Evolutionary conservation across 2,113 vertebrate species (phyloP), one percentile per base, ranked within the genome.

Genomic region (Syngnathus floridae): DNA sequence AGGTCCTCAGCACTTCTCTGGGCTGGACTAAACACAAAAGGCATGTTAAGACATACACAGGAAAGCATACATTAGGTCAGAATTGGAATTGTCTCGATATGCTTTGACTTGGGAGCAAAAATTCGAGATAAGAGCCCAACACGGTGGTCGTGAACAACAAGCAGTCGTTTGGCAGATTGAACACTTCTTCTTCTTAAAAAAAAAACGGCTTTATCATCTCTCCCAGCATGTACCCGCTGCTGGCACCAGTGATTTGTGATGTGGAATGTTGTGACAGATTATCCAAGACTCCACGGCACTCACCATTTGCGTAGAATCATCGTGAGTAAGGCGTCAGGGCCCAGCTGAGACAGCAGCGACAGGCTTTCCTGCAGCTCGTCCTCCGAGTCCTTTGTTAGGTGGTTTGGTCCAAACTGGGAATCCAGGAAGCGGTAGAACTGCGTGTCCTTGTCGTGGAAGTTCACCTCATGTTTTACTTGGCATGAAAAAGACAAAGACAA

Each of bases 391-490:
- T 89, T 89, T 0, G 67, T n/a, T 0, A 69, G 3, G 3, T 86
- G 69, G 79, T 89, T 91, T 0, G 85, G 74, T 62, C 82, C 83
- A 0, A 81, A 87, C 75, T 95, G 91, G 0, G 84, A 77, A 70
- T 93, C 91, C 0, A 89, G 83, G 36, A 98, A 97, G n/a, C 93
- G 93, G 38, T 95, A 98, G 79, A 98, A 97, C 67, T 98, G 95
- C 2, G 91, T 88, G 6, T 98, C 95, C 79, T 92, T 94, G 86
- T 98, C 96, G 62, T 92, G 93, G 87, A 98, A 97, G 83, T 95
- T 93, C 83, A 93, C 85, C 81, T 96, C 95, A 1, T 94, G 93
- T 88, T 91, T 95, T 76, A 96, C 96, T 98, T 76, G 5, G 83
- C 67, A 46, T 36, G 74, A 45, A 45, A 36, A 72, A 60, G 16